Base-by-base conservation (phyloP, 2,888 invertebrate species). In the Euplagia quadripunctaria region DNA sequence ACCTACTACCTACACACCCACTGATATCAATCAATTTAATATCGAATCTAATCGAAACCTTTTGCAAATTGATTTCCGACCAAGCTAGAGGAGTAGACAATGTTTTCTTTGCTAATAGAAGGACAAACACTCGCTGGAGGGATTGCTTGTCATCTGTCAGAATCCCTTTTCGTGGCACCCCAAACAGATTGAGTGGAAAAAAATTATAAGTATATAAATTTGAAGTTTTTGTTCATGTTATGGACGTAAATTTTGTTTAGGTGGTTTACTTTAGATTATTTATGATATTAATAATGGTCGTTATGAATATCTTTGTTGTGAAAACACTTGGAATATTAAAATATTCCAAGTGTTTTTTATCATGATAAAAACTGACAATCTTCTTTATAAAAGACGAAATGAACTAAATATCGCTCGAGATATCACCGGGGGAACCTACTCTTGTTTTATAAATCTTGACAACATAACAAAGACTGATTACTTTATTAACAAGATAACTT, bases 71-170 rank as follows among this genome's bases (percentile, higher is more conserved):
- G 83, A 81, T 86, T 80, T 78, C 76, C 77, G 68, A 82, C 41
- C 67, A 76, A 79, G 80, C 76, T 75, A 72, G 67, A 78, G 79
- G 55, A 65, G 80, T 85, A 89, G 88, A 76, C 76, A 76, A 90
- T 93, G 92, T 93, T 93, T 92, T 91, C 91, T 80, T 87, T 88
- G 85, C 90, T 94, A 94, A 94, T 94, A 93, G 93, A 93, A 92
- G 87, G 93, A 91, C 92, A 94, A 94, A 94, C 94, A 93, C 84
- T 82, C 85, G 74, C 75, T 80, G 84, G 87, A 89, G 86, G 90
- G 91, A 91, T 92, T 84, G 89, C 89, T 85, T 90, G 91, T 92
- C 92, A 92, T 91, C 92, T 88, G 91, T 92, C 93, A 91, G 86
- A 86, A 79, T 89, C 88, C 88, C 89, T 67, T 87, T 88, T 88